Evolutionary conservation across 2,888 invertebrate species (phyloP), one percentile per base, ranked within the genome.

Genomic region (Synanthedon andrenaeformis): DNA sequence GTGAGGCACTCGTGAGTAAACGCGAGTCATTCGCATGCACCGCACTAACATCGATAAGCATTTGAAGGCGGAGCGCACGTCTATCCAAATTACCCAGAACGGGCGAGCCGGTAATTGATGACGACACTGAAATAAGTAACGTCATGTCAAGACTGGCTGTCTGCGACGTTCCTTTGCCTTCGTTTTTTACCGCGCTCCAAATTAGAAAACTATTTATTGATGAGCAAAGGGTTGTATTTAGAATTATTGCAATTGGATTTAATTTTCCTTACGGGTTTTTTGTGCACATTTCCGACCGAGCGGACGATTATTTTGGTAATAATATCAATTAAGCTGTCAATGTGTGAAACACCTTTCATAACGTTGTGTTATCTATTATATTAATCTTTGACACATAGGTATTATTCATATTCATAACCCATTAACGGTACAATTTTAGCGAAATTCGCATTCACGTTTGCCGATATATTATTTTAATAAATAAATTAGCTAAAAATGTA

Each of bases 81-180:
- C 81, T 73, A 69, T 70, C 74, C 81, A 81, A 82, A 82, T 82
- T 82, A 82, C 78, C 74, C 74, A 65, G 77, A 79, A 80, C 79
- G 76, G 78, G 74, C 72, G 78, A 74, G 69, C 69, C 65, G 62
- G 54, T 54, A 61, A 67, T 65, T 66, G 67, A 67, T 67, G 69
- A 63, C 64, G 62, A 65, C 66, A 64, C 58, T 71, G 76, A 63
- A 66, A 66, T 67, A 66, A 64, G 63, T 59, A 60, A 70, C 66
- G 72, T 56, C 53, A 51, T 54, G 55, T 69, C 74, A 64, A 73
- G 61, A 62, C 70, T 52, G 49, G n/a, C 49, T 53, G 51, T 23
- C 49, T 52, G 13, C 48, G 49, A 52, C 42, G 50, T 42, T 52
- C 49, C 49, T 14, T 49, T 49, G 49, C 45, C 45, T 49, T 49